Base-by-base conservation (phyloP, 2,113 vertebrate genomes). In the Varanus komodoensis region DNA sequence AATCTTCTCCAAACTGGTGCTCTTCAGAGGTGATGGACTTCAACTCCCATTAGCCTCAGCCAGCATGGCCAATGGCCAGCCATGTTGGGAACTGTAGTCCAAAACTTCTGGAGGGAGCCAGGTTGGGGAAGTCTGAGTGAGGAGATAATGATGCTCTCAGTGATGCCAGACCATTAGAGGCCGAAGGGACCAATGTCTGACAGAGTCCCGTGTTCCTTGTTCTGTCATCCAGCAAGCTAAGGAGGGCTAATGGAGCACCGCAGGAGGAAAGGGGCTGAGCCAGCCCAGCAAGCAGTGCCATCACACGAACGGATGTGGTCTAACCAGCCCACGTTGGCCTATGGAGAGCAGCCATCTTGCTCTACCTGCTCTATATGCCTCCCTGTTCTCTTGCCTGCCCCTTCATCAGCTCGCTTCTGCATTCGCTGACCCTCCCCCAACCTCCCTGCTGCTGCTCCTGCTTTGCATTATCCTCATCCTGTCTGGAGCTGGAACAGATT, bases 401-500 rank as follows among this genome's bases (percentile, higher is more conserved):
- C 73, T 79, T 86, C 84, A 69, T 89, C 79, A 82, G 82, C 79
- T 87, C 89, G 87, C 85, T 83, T 82, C 91, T 80, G 17, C 74
- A 25, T 44, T 34, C 1, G 6, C 50, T 93, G 94, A 87, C 89
- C 87, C 91, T 90, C 92, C 86, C 38, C 38, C 44, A 77, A 87
- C 64, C 61, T 68, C 61, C 44, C 73, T 29, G 82, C 71, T 89
- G 92, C 82, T 2, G 67, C 90, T 91, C 89, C 91, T 89, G 91
- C 90, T 82, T 93, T 82, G 57, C 86, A 83, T 94, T 91, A 92
- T 73, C 93, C 87, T 93, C 90, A 94, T 88, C 44, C 83, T 89
- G 8, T 87, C 44, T 54, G 83, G 88, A 89, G 61, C 87, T 90
- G 94, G 92, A 88, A 86, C 69, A 92, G 93, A 96, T 89, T 91